Percentiles rank a stretch among this genome's conserved stretches.
These are phyloP conservation scores for Malacosoma neustria DNA, from an alignment of 2,888 invertebrate genomes.

Conservation along the genomic window DNA sequence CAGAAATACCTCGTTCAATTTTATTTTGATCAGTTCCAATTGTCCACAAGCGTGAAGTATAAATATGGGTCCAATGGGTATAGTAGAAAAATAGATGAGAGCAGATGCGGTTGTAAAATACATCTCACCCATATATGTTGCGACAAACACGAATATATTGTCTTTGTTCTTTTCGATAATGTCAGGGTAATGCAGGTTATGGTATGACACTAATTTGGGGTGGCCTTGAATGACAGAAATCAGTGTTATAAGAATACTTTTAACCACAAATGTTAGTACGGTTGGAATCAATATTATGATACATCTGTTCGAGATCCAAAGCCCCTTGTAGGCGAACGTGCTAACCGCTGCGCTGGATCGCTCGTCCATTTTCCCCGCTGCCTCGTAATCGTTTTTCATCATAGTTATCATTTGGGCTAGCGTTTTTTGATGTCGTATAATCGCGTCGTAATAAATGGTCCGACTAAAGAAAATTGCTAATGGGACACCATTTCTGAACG, in stretches of 20 bases:
- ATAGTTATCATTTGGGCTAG: not conserved
- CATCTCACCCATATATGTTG: not conserved
- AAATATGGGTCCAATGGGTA: conserved; percentile 1
- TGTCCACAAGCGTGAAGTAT: conserved; percentile 1
- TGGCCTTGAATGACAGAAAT: not conserved
- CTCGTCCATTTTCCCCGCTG: not conserved
- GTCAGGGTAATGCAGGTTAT: not conserved
- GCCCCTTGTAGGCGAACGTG: not conserved
- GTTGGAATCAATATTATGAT: not conserved
- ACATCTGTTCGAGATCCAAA: not conserved
- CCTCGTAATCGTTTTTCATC: conserved; percentile 1
- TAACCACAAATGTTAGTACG: not conserved
- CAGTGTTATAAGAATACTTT: not conserved
- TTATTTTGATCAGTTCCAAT: not conserved
- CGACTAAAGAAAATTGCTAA: not conserved
- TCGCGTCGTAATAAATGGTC: not conserved
- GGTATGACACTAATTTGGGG: not conserved
- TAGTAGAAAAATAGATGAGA: not conserved
- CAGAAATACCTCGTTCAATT: not conserved
- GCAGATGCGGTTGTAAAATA: not conserved
- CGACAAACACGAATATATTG: not conserved
- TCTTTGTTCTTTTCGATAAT: conserved; percentile 1
- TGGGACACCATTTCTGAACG: not conserved
- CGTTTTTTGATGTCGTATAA: not conserved
- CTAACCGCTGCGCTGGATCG: not conserved